Evolutionary conservation across 2,113 vertebrate genomes (phyloP), one percentile per base, ranked within the genome.

Genomic region (Stigmatopora nigra): DNA sequence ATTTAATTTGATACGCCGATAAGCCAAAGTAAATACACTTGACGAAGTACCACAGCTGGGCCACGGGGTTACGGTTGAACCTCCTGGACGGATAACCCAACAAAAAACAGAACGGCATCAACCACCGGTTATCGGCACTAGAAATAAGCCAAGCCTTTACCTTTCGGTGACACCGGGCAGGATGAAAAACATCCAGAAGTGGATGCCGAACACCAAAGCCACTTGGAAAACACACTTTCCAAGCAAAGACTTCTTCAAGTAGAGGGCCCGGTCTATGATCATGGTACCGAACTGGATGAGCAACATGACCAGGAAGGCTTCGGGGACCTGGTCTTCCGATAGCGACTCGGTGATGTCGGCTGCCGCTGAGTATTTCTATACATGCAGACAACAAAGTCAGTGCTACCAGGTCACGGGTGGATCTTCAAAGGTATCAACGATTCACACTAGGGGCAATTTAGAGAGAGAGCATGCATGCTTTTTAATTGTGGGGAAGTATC

Each of bases 101-200:
- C 3, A 3, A 5, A 61, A 13, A 49, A 61, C 0, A 25, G 22
- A 48, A 14, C 22, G 53, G 25, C 38, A 61, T 49, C 17, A 10
- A 19, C 14, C n/a, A n/a, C 7, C 17, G 44, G 1, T 46, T 4
- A 25, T 6, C 22, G 7, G 44, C 20, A 62, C 45, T 20, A 44
- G 25, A 31, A 62, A 62, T 47, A 10, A n/a, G 11, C 38, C 0
- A 44, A 61, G 11, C 5, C 1, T 5, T 56, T 64, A 92, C 91
- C 90, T 91, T 72, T 91, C 88, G 2, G 92, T 91, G 76, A 91
- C 89, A 1, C 90, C 87, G 0, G 90, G 90, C 19, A 91, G 86
- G 65, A 92, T 88, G 79, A 92, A 92, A 79, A 92, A 91, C 89
- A 92, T 90, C 92, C 90, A 91, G 81, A 92, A 90, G 83, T 91